These are phyloP conservation scores for Lacanobia oleracea DNA, from an alignment of 2,888 invertebrate species.

Conservation along the genomic window DNA sequence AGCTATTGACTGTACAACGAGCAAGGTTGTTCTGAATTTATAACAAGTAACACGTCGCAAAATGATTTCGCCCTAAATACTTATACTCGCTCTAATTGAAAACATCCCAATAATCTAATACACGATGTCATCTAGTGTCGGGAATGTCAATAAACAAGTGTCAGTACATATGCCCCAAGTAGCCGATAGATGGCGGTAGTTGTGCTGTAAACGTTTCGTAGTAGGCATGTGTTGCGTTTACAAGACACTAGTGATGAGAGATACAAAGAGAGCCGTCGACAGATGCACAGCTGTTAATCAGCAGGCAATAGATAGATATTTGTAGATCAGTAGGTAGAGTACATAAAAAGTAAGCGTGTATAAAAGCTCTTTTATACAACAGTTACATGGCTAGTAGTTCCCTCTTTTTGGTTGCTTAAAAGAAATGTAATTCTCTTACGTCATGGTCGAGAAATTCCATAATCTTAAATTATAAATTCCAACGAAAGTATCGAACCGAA, in stretches of 20 bases:
- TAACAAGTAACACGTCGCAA: conserved; percentile 26
- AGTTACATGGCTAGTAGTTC: not conserved
- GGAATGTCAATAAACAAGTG: conserved; percentile 27
- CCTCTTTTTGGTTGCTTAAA: conserved; percentile 33
- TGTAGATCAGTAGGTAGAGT: conserved; percentile 1
- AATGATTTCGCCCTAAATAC: conserved; percentile 56
- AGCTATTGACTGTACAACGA: conserved; percentile 8
- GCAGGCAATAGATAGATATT: conserved; percentile 4
- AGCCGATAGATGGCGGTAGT: conserved; percentile 58
- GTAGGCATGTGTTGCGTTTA: conserved; percentile 17
- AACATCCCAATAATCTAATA: conserved; percentile 48
- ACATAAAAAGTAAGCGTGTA: conserved; percentile 7
- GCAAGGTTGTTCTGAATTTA: conserved; percentile 37
- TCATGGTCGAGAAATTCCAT: conserved; percentile 68
- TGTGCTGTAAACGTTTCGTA: conserved; percentile 22
- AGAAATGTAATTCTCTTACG: conserved; percentile 60
- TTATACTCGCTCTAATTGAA: conserved; percentile 51
- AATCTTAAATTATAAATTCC: conserved; percentile 71
- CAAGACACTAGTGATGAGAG: conserved; percentile 43
- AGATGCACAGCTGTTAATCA: conserved; percentile 58
- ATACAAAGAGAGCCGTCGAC: conserved; percentile 35
- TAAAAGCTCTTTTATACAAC: conserved; percentile 17
- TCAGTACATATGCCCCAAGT: conserved; percentile 8
- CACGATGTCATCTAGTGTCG: conserved; percentile 58
- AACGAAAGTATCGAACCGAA: conserved; percentile 84